Conservation (phyloP, 2,113 vertebrate species). For the Alaudala cheleensis region DNA sequence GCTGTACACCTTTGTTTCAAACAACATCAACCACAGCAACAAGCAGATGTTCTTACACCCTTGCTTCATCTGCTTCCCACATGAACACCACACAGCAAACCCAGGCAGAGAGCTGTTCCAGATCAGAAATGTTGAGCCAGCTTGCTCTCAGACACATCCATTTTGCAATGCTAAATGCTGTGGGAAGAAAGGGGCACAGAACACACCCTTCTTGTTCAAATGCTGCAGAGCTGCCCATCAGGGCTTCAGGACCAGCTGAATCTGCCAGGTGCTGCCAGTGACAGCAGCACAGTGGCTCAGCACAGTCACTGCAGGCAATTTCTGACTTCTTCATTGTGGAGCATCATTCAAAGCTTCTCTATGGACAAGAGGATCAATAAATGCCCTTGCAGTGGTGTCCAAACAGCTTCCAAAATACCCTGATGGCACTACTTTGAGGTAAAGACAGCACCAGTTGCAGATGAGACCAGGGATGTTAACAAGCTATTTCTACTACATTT, state of each 20-base stretch:
- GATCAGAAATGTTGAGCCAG: not conserved
- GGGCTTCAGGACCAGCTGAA: not conserved
- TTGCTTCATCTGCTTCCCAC: not conserved
- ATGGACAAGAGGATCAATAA: not conserved
- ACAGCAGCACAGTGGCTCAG: not conserved
- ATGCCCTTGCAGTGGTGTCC: not conserved
- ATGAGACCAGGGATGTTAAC: not conserved
- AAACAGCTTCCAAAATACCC: not conserved
- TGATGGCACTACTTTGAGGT: not conserved
- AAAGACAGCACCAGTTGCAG: not conserved
- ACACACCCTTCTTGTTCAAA: not conserved
- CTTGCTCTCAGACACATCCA: not conserved
- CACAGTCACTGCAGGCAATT: not conserved
- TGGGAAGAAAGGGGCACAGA: not conserved
- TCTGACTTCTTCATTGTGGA: not conserved
- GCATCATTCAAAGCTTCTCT: not conserved
- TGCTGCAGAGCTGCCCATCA: not conserved
- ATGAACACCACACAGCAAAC: not conserved
- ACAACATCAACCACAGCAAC: not conserved
- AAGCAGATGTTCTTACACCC: not conserved
- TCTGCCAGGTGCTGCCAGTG: not conserved
- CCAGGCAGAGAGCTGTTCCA: not conserved
- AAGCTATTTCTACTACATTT: not conserved
- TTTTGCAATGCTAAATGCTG: not conserved
- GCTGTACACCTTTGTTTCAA: not conserved